phyloP scores from a whole-genome alignment of 1,140 invertebrate species.

The Reticulitermes speratus region DNA sequence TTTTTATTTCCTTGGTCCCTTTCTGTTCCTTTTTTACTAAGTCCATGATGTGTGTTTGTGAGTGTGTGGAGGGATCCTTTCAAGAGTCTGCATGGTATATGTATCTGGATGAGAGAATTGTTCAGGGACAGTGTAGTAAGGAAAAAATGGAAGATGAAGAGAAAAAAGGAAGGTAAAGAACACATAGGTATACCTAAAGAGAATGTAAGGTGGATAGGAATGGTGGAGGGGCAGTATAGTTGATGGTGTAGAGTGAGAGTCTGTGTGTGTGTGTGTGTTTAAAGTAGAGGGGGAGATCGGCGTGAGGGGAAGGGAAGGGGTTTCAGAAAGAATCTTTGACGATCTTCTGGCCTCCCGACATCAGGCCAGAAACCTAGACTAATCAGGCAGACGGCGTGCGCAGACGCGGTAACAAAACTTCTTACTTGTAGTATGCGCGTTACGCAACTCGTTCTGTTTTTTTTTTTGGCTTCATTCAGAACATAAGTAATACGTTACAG shows the following conservation, averaged over 20 bases:
- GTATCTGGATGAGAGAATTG: neutral
- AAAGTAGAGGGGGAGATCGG: neutral
- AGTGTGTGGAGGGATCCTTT: neutral
- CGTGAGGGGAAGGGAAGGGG: neutral
- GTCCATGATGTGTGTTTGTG: neutral
- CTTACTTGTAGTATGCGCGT: neutral
- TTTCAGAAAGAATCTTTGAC: conserved; percentile 19
- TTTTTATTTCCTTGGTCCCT: neutral
- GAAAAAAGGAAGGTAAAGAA: conserved; percentile 17
- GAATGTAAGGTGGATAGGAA: conserved; percentile 3
- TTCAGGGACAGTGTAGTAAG: neutral
- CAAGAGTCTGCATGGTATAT: neutral
- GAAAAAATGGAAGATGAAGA: neutral
- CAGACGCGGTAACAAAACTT: neutral
- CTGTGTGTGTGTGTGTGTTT: conserved; percentile 3
- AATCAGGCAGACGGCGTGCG: conserved; percentile 11
- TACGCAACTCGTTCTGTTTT: neutral
- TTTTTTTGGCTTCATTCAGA: neutral
- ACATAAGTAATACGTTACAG: neutral
- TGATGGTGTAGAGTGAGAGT: neutral
- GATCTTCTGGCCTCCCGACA: conserved; percentile 2
- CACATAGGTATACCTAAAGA: neutral
- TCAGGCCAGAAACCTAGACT: conserved; percentile 14
- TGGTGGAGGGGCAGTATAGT: neutral
- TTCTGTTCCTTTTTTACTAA: neutral